Base-by-base conservation (phyloP, 2,113 vertebrate genomes). In the Oreochromis aureus region DNA sequence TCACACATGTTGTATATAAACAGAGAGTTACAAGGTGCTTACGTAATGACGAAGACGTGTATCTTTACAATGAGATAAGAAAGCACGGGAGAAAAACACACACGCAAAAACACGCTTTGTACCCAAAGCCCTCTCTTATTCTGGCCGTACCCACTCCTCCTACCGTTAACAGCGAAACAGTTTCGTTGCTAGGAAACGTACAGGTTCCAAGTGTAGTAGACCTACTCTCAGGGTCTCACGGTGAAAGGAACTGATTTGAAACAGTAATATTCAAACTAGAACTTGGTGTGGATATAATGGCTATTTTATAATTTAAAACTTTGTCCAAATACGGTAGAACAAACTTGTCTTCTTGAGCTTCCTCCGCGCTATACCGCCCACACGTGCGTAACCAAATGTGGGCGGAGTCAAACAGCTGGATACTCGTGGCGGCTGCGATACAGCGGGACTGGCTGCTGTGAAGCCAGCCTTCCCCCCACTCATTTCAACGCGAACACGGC, bases 381-480 rank as follows among this genome's bases (percentile, higher is more conserved):
- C 71, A 27, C 4, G 13, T 18, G 34, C 54, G 10, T 19, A 48
- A 27, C 4, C 24, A 6, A 10, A 53, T 3, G 34, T 79, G 80
- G 87, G 92, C 87, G 93, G 94, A 89, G 93, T 15, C 78, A 81
- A 91, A 94, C 93, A 93, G 91, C 94, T 93, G 94, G 93, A 87
- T 53, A n/a, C 80, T 79, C 7, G 81, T 81, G 91, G 93, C 93
- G 93, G 94, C 90, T 69, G 69, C 69, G 58, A 55, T 16, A 66
- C 55, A 34, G 3, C 9, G 12, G 10, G 32, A 24, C 41, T 9
- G 27, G 27, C 48, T 44, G 10, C 81, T 22, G 82, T 22, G 81
- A 69, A 10, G 27, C 13, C 32, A 87, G 55, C 54, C 55, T 79
- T 56, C 71, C 84, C 80, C 63, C 41, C 30, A 46, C 7, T 82